A percentile compares a stretch with the other conserved stretches of the same genome.
phyloP scores from a whole-genome alignment of 2,113 vertebrate genomes.

The Axis porcinus region DNA sequence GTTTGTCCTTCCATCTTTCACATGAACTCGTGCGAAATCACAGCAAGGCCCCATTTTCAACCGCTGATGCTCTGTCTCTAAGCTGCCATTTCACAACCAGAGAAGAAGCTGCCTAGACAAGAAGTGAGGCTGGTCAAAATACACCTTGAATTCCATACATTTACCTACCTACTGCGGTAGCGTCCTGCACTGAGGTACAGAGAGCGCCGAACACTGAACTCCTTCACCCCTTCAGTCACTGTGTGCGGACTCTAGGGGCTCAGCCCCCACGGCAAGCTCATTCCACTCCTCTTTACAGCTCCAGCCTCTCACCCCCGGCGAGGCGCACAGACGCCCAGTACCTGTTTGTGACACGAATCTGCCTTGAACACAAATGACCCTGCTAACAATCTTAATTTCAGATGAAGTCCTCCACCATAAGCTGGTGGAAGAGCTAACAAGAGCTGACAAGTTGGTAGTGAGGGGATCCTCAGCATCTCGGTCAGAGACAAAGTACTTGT shows the following conservation, averaged over 20 bases:
- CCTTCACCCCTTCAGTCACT: not conserved
- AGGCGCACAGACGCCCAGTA: too few relatives aligned
- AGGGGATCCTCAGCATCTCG: not conserved
- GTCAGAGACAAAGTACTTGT: not conserved
- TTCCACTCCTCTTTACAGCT: not conserved
- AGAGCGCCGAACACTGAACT: not conserved
- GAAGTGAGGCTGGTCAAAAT: not conserved
- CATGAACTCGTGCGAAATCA: not conserved
- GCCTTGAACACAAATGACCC: not conserved
- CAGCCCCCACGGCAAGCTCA: not conserved
- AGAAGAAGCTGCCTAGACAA: not conserved
- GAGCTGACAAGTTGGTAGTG: not conserved
- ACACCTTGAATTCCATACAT: not conserved
- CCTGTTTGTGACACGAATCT: not conserved
- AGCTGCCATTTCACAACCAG: not conserved
- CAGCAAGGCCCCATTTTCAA: not conserved
- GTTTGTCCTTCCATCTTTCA: not conserved
- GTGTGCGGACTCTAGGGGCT: fast-evolving
- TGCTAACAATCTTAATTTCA: not conserved
- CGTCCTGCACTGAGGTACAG: not conserved
- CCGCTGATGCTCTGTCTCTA: not conserved
- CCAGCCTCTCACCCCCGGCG: not conserved
- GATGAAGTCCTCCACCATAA: not conserved
- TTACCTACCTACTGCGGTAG: not conserved
- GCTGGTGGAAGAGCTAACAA: not conserved